phyloP scores from a whole-genome alignment of 2,797 vertebrate species.

The Enteromius argenteus region DNA sequence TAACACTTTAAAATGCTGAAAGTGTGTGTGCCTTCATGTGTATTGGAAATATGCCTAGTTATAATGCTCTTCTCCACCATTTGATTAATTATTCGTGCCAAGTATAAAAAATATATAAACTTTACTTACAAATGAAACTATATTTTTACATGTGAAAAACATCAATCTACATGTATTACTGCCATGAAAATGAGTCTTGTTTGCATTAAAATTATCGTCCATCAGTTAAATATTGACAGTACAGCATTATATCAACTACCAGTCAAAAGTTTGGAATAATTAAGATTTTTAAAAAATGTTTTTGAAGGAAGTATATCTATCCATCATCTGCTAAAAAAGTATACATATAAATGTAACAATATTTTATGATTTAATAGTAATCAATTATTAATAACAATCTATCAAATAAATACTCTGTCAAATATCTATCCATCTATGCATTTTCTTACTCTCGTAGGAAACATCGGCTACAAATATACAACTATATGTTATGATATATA shows the following conservation, averaged over 20 bases:
- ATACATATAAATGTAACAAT: too few species aligned
- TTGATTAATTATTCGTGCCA: neutral
- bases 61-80: conserved; percentile 8
- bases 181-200: neutral
- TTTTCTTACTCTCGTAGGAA: neutral
- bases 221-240: neutral
- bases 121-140: neutral
- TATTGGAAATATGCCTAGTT: neutral
- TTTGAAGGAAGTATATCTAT: neutral
- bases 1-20: neutral
- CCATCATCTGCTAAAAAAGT: too few species aligned
- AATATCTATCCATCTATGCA: neutral
- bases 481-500: neutral
- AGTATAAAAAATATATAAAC: neutral
- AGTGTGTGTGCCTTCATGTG: neutral
- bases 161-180: neutral
- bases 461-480: neutral
- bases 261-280: neutral
- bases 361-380: neutral
- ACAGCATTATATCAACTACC: neutral
- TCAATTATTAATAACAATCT: neutral
- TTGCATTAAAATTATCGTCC: neutral
- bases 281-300: neutral
- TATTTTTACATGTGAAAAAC: neutral
- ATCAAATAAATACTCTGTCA: neutral